Base-by-base conservation (phyloP, 2,113 vertebrate genomes). In the Antechinus stuartii region DNA sequence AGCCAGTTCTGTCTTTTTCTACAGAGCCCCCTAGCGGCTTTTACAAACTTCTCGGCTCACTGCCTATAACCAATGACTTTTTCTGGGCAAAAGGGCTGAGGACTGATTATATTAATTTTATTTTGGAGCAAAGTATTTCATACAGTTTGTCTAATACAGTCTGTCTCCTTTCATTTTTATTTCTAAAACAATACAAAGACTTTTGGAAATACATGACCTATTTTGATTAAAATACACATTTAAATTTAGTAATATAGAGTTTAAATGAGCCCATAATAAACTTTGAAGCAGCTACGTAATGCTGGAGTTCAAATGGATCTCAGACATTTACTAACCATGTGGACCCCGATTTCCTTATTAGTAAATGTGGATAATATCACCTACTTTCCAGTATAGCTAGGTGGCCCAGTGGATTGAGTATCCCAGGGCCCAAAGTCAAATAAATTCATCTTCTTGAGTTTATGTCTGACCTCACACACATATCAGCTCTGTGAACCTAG, bases 1-100 rank as follows among this genome's bases (percentile, higher is more conserved):
- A 92, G 91, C 1, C 49, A 90, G 47, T 47, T 55, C 11, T 57
- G 11, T 30, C 54, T 57, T 92, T 57, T 57, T 57, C 54, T 94
- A 96, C 93, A 97, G 96, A 97, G 97, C 97, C 98, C 98, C 96
- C 97, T 93, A 95, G 96, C 94, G 49, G 95, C 54, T 46, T 93
- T 26, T 89, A 68, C 89, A 23, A 52, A 52, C 56, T 89, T 55
- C 35, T 61, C 12, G 3, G 24, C 55, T 52, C 91, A 92, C 95
- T 76, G 55, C n/a, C 89, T 30, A 47, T 46, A 93, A 42, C 52
- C n/a, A 89, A 0, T 0, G 22, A 84, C 76, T 90, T 90, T 90
- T 52, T 46, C 8, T 56, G 5, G n/a, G 68, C 35, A 42, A n/a
- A 23, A 84, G 12, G 50, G 50, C 42, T 84, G n/a, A 35, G 35